Conservation (phyloP, 2,797 vertebrate species). For the Lagodon rhomboides region DNA sequence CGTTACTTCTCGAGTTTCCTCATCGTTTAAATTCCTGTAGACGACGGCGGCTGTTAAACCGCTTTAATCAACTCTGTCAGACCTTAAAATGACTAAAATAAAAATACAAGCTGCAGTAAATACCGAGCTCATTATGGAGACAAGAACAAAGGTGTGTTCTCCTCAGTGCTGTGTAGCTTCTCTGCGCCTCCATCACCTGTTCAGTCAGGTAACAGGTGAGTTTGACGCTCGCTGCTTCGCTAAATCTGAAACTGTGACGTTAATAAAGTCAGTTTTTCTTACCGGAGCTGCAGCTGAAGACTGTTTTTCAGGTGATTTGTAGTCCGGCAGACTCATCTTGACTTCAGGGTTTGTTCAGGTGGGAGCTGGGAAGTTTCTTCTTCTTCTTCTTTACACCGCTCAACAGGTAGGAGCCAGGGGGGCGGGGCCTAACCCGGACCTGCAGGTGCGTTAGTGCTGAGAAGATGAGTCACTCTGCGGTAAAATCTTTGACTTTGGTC, state of each 20-base stretch:
- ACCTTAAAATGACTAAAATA: neutral
- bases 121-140: too few relatives aligned
- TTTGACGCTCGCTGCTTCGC: accelerated
- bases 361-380: neutral
- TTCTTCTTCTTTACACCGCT: neutral
- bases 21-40: neutral
- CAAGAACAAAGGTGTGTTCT: too few relatives aligned
- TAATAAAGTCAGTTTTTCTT: conserved; percentile 27
- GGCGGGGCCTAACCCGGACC: conserved; percentile 72
- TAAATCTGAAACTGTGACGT: neutral
- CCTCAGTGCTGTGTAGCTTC: neutral
- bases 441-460: neutral
- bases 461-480: neutral
- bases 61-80: neutral
- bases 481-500: neutral
- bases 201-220: neutral
- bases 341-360: neutral
- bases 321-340: conserved; percentile 84
- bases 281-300: conserved; percentile 60
- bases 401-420: conserved; percentile 41
- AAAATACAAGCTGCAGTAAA: neutral
- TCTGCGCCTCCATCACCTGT: conserved; percentile 4
- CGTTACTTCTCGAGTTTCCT: conserved; percentile 5
- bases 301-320: conserved; percentile 63
- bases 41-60: neutral